phyloP scores from a whole-genome alignment of 1,140 invertebrate genomes.

The Globodera rostochiensis region DNA sequence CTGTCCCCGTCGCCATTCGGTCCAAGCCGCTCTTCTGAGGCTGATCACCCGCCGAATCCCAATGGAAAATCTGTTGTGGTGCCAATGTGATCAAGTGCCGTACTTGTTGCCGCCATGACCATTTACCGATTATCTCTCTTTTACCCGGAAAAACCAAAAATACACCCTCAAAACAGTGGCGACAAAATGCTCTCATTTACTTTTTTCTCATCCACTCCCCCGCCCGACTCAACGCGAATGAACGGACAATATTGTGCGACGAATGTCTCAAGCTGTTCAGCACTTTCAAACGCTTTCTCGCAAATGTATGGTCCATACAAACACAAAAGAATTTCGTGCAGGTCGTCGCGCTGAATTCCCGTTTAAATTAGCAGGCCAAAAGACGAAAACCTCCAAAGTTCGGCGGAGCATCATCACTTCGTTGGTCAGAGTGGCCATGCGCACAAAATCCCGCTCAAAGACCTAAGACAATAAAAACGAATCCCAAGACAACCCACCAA shows the following conservation, averaged over 20 bases:
- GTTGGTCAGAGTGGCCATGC: neutral
- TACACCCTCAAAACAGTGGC: too few species aligned
- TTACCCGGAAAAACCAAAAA: too few species aligned
- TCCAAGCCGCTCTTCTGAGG: neutral
- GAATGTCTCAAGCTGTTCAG: neutral
- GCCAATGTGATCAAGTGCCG: too few species aligned
- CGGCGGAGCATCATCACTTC: neutral
- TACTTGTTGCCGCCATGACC: too few species aligned
- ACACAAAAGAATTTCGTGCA: neutral
- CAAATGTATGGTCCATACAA: neutral
- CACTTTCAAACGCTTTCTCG: neutral
- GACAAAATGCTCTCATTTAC: neutral
- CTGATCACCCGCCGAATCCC: neutral
- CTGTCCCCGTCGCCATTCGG: neutral
- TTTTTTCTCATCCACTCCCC: neutral
- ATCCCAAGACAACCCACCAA: too few species aligned
- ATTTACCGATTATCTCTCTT: too few species aligned
- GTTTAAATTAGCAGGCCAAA: neutral
- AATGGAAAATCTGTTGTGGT: neutral
- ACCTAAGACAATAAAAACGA: neutral
- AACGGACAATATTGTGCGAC: neutral
- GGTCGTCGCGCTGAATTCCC: neutral
- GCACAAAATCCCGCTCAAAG: neutral
- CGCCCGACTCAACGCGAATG: neutral
- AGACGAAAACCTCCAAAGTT: neutral